Conservation (phyloP, 2,113 vertebrate species). For the Python bivittatus region DNA sequence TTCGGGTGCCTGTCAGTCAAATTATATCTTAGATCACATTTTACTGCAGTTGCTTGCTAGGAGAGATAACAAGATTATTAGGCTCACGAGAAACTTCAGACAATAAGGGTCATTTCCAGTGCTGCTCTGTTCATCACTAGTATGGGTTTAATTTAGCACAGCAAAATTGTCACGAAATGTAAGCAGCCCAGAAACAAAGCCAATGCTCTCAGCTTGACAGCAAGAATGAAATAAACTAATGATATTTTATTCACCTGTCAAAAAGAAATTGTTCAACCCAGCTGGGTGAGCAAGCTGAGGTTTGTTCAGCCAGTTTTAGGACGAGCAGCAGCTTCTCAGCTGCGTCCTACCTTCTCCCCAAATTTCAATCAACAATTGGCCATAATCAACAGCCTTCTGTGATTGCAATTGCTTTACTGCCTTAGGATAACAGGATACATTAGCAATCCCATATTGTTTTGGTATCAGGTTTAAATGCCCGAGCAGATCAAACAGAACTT, state of each 20-base stretch:
- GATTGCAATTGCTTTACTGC: not conserved
- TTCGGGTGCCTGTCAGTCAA: constrained; percentile 8
- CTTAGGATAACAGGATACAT: not conserved
- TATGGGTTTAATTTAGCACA: constrained; percentile 50
- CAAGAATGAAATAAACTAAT: constrained; percentile 38
- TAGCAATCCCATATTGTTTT: not conserved
- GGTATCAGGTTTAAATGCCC: not conserved
- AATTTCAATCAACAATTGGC: not conserved
- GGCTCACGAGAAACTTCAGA: not conserved
- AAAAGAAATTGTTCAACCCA: constrained; percentile 32
- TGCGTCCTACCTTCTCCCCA: not conserved
- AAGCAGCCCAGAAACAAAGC: constrained; percentile 36
- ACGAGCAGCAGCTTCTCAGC: constrained; percentile 20
- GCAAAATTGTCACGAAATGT: constrained; percentile 43
- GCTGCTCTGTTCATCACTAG: not conserved
- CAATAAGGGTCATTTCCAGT: constrained; percentile 19
- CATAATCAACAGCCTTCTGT: constrained; percentile 13
- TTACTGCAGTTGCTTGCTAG: constrained; percentile 4
- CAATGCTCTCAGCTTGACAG: constrained; percentile 12
- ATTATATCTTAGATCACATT: constrained; percentile 16
- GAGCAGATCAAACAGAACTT: not conserved
- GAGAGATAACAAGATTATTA: constrained; percentile 25
- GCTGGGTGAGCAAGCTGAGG: constrained; percentile 26
- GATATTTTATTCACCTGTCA: constrained; percentile 29
- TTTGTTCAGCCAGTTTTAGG: not conserved